These are phyloP conservation scores for Drosophila punjabiensis DNA, from an alignment of 1,140 invertebrate species.

Conservation along the genomic window DNA sequence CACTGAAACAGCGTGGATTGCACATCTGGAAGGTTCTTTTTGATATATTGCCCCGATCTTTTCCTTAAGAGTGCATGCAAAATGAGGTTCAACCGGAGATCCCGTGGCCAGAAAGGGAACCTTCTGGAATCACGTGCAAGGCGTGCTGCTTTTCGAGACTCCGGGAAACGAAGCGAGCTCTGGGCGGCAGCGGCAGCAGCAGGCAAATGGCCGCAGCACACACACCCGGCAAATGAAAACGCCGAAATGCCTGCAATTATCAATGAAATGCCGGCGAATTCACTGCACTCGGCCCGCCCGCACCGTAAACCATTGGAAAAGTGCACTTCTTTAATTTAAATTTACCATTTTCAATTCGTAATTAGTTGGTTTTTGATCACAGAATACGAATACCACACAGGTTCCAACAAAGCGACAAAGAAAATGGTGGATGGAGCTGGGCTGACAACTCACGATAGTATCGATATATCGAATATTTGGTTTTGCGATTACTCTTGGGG, in stretches of 20 bases:
- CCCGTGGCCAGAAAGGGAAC: conserved; percentile 15
- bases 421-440: conserved; percentile 66
- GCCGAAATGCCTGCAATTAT: conserved; percentile 50
- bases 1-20: conserved; percentile 31
- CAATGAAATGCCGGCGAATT: conserved; percentile 59
- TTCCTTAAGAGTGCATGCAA: no score
- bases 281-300: conserved; percentile 3
- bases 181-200: conserved; percentile 11
- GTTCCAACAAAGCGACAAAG: conserved; percentile 70
- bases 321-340: conserved; percentile 13
- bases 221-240: conserved; percentile 78
- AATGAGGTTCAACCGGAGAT: not conserved
- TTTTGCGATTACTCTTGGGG: no score
- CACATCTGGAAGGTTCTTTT: conserved; percentile 46
- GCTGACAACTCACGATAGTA: not conserved
- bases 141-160: conserved; percentile 7
- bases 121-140: conserved; percentile 40
- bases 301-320: conserved; percentile 54
- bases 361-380: conserved; percentile 75
- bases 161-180: not conserved
- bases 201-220: conserved; percentile 50
- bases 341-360: conserved; percentile 76
- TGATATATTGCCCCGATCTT: not conserved
- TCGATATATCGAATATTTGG: no score
- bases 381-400: conserved; percentile 70